phyloP scores from a whole-genome alignment of 2,113 vertebrate species.

The Oreochromis spilurus region DNA sequence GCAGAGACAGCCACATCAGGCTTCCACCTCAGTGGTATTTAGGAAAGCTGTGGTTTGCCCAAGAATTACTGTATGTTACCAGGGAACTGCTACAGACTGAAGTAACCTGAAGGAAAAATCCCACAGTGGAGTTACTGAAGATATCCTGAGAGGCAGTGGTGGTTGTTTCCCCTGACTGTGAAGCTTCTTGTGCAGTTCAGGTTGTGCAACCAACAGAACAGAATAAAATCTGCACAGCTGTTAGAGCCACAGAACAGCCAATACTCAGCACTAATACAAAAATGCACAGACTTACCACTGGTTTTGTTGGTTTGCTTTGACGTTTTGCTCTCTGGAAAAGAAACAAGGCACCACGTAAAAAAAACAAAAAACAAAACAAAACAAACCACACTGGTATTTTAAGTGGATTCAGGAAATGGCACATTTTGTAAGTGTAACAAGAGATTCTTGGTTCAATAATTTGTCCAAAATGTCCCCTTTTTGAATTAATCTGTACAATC shows the following conservation, averaged over 20 bases:
- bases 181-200: neutral
- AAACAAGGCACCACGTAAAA: conserved; percentile 17
- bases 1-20: conserved; percentile 9
- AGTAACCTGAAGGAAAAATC: neutral
- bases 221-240: neutral
- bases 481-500: conserved; percentile 30
- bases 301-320: conserved; percentile 64
- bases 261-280: neutral
- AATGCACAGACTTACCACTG: conserved; percentile 62
- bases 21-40: neutral
- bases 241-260: neutral
- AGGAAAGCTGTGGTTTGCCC: conserved; percentile 12
- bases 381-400: neutral
- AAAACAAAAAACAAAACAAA: neutral
- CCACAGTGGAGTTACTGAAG: neutral
- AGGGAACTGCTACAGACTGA: neutral
- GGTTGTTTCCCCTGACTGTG: neutral
- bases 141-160: neutral
- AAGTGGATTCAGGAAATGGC: neutral
- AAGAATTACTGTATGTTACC: neutral
- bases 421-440: neutral
- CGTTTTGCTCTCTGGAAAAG: conserved; percentile 69
- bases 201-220: neutral
- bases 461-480: neutral
- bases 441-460: neutral